Conservation (phyloP, 1,140 invertebrate genomes). For the Drosophila repleta region DNA sequence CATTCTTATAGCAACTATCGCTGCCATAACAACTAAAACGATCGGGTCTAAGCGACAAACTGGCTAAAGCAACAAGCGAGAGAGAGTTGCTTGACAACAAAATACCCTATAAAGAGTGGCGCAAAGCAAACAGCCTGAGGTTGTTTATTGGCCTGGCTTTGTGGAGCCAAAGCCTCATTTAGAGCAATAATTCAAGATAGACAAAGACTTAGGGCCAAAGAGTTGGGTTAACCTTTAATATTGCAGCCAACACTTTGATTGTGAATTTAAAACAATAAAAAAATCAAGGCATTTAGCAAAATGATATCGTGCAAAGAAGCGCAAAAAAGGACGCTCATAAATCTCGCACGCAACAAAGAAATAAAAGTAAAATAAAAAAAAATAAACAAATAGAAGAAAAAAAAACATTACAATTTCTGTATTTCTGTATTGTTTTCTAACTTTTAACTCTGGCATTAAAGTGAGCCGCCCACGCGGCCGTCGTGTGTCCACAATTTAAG, state of each 20-base stretch:
- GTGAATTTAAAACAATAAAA: slow-evolving; percentile 18
- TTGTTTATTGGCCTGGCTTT: no score
- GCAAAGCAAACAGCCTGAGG: no score
- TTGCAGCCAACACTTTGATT: background rate
- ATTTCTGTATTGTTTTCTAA: slow-evolving; percentile 75
- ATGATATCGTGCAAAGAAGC: slow-evolving; percentile 45
- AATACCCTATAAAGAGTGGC: slow-evolving; percentile 15
- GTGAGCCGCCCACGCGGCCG: slow-evolving; percentile 27
- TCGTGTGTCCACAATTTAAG: slow-evolving; percentile 59
- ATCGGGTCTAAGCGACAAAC: slow-evolving; percentile 9
- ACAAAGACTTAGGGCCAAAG: no score
- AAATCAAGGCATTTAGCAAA: slow-evolving; percentile 51
- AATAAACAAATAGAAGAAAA: background rate
- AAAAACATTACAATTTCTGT: slow-evolving; percentile 55
- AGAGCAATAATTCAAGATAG: no score
- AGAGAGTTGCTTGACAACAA: background rate
- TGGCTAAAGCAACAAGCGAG: background rate
- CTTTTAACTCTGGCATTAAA: slow-evolving; percentile 68
- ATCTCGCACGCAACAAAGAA: slow-evolving; percentile 42
- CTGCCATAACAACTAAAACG: slow-evolving; percentile 16
- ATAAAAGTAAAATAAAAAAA: slow-evolving; percentile 9
- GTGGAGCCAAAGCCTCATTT: no score
- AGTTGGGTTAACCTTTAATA: background rate
- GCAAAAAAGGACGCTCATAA: slow-evolving; percentile 66
- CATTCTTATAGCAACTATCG: slow-evolving; percentile 29